Conservation (phyloP, 2,797 vertebrate species). For the Botia kubotai region DNA sequence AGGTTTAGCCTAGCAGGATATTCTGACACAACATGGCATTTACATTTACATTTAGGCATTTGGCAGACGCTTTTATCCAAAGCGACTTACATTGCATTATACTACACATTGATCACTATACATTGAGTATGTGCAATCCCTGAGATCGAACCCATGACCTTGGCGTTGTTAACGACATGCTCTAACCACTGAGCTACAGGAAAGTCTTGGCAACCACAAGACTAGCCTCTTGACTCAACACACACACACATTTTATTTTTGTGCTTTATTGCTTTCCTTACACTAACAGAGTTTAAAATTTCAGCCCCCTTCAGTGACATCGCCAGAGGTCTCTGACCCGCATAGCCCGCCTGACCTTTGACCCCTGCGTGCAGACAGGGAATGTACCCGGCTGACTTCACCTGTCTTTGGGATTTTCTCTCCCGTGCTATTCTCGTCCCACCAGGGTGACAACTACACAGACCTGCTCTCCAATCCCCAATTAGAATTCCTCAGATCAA, state of each 20-base stretch:
- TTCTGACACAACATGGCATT: conserved; percentile 21
- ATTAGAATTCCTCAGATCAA: conserved; percentile 74
- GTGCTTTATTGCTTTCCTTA: conserved; percentile 1
- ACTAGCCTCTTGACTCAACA: not conserved
- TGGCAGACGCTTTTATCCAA: no score
- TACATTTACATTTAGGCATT: no score
- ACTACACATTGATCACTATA: no score
- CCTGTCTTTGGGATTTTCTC: conserved; percentile 69
- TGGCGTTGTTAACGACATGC: no score
- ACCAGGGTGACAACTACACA: conserved; percentile 67
- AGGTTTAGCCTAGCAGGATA: conserved; percentile 23
- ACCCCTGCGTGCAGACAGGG: conserved; percentile 49
- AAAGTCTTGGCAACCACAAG: not conserved
- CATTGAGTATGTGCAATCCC: no score
- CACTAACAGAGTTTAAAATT: not conserved
- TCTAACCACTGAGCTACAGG: no score
- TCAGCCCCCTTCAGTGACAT: not conserved
- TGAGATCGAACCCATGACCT: no score
- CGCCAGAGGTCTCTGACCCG: conserved; percentile 38
- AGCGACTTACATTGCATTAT: no score
- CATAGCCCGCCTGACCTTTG: conserved; percentile 44
- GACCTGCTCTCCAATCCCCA: conserved; percentile 74
- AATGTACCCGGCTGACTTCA: conserved; percentile 57
- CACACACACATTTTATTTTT: conserved; percentile 14
- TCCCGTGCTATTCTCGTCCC: conserved; percentile 72